These are phyloP conservation scores for Pachyseris speciosa DNA, from an alignment of 64 coral and sea anemone species.

Conservation along the genomic window DNA sequence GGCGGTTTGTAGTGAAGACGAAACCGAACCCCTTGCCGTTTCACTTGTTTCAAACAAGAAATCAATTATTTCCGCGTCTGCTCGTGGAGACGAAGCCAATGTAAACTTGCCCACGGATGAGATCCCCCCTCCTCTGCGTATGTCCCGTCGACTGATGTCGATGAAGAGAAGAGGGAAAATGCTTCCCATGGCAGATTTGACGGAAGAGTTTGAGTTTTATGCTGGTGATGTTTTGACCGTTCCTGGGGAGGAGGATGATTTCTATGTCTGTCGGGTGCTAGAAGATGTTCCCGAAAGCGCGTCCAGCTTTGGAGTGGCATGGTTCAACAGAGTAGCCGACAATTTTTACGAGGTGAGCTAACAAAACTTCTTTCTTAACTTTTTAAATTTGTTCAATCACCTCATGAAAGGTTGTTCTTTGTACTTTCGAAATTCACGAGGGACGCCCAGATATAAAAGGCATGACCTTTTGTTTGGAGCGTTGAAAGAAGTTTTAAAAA, in stretches of 20 bases:
- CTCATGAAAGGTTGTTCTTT: not conserved
- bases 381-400: not conserved
- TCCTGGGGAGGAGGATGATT: constrained; percentile 87
- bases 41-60: constrained; percentile 11
- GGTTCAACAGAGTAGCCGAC: constrained; percentile 77
- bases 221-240: constrained; percentile 91
- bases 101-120: not conserved
- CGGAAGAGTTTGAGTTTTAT: constrained; percentile 88
- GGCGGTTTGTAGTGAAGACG: constrained; percentile 64
- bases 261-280: constrained; percentile 84
- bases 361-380: not conserved
- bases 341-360: constrained; percentile 85
- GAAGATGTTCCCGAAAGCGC: constrained; percentile 75
- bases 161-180: constrained; percentile 74
- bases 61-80: constrained; percentile 4
- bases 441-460: too few species aligned
- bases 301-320: constrained; percentile 70
- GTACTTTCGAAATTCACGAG: not conserved
- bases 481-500: too few species aligned
- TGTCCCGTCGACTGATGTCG: constrained; percentile 85
- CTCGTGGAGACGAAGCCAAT: not conserved
- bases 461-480: too few species aligned
- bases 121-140: constrained; percentile 29
- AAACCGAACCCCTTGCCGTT: constrained; percentile 35
- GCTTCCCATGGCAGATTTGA: constrained; percentile 56